These are phyloP conservation scores for Tenthredo notha DNA, from an alignment of 2,888 invertebrate genomes.

Conservation along the genomic window DNA sequence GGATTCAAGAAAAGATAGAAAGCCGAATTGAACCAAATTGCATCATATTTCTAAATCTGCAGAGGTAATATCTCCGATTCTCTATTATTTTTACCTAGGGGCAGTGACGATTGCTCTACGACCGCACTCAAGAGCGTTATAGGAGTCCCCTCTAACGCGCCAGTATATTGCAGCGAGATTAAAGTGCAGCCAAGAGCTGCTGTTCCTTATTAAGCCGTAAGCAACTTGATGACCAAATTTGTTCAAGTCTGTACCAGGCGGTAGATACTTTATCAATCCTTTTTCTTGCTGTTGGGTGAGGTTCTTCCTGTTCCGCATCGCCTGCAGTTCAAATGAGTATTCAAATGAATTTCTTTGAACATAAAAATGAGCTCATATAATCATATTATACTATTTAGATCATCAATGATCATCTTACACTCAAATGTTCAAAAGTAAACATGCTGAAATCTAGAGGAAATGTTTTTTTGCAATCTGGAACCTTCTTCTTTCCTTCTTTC, in stretches of 20 bases:
- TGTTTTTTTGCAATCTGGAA: conserved; percentile 84
- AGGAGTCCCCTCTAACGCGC: conserved; percentile 87
- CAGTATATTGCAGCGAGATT: conserved; percentile 90
- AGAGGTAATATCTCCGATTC: conserved; percentile 17
- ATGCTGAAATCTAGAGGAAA: conserved; percentile 83
- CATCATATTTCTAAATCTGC: neutral
- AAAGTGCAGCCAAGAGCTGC: conserved; percentile 89
- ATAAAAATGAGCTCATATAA: neutral
- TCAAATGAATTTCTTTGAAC: neutral
- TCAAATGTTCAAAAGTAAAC: conserved; percentile 84
- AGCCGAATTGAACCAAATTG: conserved; percentile 36
- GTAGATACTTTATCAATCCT: conserved; percentile 78
- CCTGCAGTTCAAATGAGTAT: conserved; percentile 69
- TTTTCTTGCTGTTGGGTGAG: conserved; percentile 80
- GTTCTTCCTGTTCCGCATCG: conserved; percentile 79
- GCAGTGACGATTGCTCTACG: conserved; percentile 88
- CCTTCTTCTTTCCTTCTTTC: conserved; percentile 70
- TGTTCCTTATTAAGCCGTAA: conserved; percentile 83
- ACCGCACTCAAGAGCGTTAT: conserved; percentile 90
- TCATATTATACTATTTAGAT: neutral
- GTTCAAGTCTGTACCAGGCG: conserved; percentile 75
- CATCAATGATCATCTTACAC: conserved; percentile 72
- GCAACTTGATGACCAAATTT: conserved; percentile 84
- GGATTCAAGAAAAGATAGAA: conserved; percentile 61
- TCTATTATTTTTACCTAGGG: conserved; percentile 81